phyloP scores from a whole-genome alignment of 92 coral and sea anemone genomes.

The Zoanthus sansibaricus region DNA sequence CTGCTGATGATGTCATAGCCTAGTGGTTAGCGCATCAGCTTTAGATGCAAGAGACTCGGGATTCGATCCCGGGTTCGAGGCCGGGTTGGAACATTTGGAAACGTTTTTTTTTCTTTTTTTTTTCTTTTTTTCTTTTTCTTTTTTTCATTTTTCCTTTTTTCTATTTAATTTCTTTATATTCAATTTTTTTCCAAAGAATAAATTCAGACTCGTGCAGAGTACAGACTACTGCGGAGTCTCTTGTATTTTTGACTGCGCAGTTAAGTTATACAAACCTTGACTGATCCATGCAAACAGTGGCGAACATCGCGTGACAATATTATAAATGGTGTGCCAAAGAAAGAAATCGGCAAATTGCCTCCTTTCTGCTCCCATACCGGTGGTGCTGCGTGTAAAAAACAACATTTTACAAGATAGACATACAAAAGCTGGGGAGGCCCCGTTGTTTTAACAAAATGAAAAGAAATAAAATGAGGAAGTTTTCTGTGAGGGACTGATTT shows the following conservation, averaged over 20 bases:
- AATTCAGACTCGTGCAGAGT: too few species aligned
- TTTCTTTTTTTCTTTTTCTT: too few species aligned
- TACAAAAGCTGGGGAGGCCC: slow-evolving; percentile 15
- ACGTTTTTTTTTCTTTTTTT: too few species aligned
- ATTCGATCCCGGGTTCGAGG: too few species aligned
- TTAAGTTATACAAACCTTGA: slow-evolving; percentile 11
- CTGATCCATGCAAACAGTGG: slow-evolving; percentile 13
- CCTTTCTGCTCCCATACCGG: slow-evolving; percentile 26
- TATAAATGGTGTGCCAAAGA: slow-evolving; percentile 10
- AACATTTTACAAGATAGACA: slow-evolving; percentile 2
- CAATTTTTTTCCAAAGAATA: too few species aligned
- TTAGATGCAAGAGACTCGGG: too few species aligned
- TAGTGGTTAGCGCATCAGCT: too few species aligned
- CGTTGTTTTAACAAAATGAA: slow-evolving; percentile 11
- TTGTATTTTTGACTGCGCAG: slow-evolving; percentile 11
- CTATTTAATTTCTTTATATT: too few species aligned
- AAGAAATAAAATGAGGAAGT: slow-evolving; percentile 16
- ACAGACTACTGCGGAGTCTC: too few species aligned
- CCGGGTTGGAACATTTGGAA: too few species aligned
- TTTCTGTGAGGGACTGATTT: slow-evolving; percentile 10
- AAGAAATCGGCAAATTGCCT: slow-evolving; percentile 22
- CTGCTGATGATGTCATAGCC: too few species aligned
- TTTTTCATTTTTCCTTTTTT: too few species aligned
- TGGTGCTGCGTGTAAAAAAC: slow-evolving; percentile 2
- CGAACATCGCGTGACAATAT: slow-evolving; percentile 17